A percentile compares a stretch with the other conserved stretches of the same genome.
Conservation (phyloP, 2,888 invertebrate species). For the Ectropis crepuscularia region DNA sequence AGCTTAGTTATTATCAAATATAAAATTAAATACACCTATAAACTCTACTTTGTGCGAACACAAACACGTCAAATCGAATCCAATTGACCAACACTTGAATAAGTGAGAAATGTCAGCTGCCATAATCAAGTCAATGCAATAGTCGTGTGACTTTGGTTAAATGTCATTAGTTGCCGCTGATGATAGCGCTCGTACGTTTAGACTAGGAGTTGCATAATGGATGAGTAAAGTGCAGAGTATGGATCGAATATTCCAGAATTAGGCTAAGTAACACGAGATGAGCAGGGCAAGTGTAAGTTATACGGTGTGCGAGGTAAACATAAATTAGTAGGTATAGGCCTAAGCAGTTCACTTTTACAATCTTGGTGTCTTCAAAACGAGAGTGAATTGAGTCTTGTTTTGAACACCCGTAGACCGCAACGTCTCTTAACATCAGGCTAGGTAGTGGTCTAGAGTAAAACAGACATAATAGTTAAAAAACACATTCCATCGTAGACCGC, state of each 20-base stretch:
- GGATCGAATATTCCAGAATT: not conserved
- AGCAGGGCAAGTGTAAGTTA: too few species aligned
- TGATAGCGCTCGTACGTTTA: slow-evolving; percentile 49
- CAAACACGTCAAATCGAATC: slow-evolving; percentile 44
- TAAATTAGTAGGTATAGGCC: too few species aligned
- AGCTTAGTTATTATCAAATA: not conserved
- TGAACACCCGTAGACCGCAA: too few species aligned
- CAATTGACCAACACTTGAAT: slow-evolving; percentile 62
- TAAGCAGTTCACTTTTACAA: too few species aligned
- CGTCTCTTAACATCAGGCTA: too few species aligned
- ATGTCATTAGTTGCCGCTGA: slow-evolving; percentile 63
- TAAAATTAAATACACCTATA: not conserved
- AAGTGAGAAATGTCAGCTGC: slow-evolving; percentile 62
- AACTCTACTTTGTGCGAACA: slow-evolving; percentile 14
- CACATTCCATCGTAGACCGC: too few species aligned
- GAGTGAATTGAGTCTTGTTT: too few species aligned
- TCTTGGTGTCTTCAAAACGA: too few species aligned
- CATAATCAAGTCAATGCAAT: slow-evolving; percentile 57
- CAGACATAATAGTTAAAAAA: too few species aligned
- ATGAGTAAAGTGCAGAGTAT: slow-evolving; percentile 39
- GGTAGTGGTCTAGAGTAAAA: too few species aligned
- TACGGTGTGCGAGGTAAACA: too few species aligned
- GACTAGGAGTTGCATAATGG: slow-evolving; percentile 58
- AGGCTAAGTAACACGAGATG: too few species aligned
- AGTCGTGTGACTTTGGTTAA: slow-evolving; percentile 55